A percentile compares a stretch with the other conserved stretches of the same genome.
These are phyloP conservation scores for Microplitis demolitor DNA, from an alignment of 1,140 invertebrate species.

Conservation along the genomic window DNA sequence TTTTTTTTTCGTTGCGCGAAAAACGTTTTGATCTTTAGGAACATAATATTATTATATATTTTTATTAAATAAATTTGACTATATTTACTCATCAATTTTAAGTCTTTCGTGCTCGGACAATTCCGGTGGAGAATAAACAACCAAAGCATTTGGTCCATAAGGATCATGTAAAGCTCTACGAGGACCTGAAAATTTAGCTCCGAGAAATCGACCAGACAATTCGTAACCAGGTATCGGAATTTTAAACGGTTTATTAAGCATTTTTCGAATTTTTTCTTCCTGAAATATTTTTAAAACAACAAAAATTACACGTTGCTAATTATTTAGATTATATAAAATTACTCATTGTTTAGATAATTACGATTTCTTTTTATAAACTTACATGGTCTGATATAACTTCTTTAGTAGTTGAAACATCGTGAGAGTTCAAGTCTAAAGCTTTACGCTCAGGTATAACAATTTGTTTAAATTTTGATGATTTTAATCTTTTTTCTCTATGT, in stretches of 20 bases:
- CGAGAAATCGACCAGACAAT: slow-evolving; percentile 73
- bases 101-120: slow-evolving; percentile 83
- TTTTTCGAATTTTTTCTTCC: slow-evolving; percentile 80
- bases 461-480: slow-evolving; percentile 38
- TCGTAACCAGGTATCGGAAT: slow-evolving; percentile 93
- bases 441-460: slow-evolving; percentile 47
- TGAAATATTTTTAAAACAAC: slow-evolving; percentile 50
- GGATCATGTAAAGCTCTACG: slow-evolving; percentile 90
- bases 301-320: slow-evolving; percentile 8
- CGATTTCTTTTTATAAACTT: slow-evolving; percentile 31
- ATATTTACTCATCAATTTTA: slow-evolving; percentile 70
- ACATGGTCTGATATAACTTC: slow-evolving; percentile 58
- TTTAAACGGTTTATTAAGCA: slow-evolving; percentile 90
- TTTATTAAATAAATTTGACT: neutral
- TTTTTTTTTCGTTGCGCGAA: too few species aligned
- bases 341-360: slow-evolving; percentile 5
- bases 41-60: neutral
- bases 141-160: slow-evolving; percentile 88
- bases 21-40: neutral
- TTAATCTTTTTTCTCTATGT: slow-evolving; percentile 42
- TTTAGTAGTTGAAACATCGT: slow-evolving; percentile 45
- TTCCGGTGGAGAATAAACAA: slow-evolving; percentile 86
- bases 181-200: slow-evolving; percentile 72
- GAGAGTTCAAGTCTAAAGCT: slow-evolving; percentile 44
- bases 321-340: neutral